A percentile compares a stretch with the other conserved stretches of the same genome.
Evolutionary conservation across 2,888 invertebrate genomes (phyloP).

Genomic region (Catocala sponsa): DNA sequence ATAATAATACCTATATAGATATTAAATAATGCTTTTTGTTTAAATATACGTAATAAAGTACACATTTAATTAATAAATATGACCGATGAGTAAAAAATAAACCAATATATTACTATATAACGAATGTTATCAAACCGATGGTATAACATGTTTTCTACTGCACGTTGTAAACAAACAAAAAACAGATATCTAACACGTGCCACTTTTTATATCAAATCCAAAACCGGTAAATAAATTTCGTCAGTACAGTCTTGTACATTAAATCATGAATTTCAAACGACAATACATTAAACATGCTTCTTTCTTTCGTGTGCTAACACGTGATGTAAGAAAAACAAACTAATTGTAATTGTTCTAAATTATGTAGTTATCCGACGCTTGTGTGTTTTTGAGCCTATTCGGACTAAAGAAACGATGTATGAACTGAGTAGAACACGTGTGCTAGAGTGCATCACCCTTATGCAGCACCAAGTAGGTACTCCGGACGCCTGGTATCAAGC

Average conservation of each 20-base stretch:
- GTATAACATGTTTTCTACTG: constrained; percentile 9
- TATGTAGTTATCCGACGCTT: too few relatives aligned
- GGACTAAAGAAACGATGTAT: constrained; percentile 18
- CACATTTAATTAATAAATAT: too few relatives aligned
- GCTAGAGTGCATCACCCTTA: constrained; percentile 19
- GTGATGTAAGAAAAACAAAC: constrained; percentile 29
- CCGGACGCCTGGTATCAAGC: constrained; percentile 18
- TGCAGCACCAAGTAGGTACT: constrained; percentile 4
- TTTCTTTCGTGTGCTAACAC: constrained; percentile 40
- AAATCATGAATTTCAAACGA: constrained; percentile 42
- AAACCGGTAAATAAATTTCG: constrained; percentile 45
- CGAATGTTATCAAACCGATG: too few relatives aligned
- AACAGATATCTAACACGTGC: constrained; percentile 37
- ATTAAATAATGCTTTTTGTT: too few relatives aligned
- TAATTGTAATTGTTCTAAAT: neutral
- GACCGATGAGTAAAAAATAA: too few relatives aligned
- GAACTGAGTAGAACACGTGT: constrained; percentile 7
- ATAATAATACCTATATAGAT: too few relatives aligned
- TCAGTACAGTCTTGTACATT: constrained; percentile 30
- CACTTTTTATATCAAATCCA: constrained; percentile 36
- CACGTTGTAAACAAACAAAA: constrained; percentile 31
- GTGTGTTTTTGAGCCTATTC: neutral
- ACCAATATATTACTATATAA: too few relatives aligned
- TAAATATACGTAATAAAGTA: too few relatives aligned
- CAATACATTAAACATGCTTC: constrained; percentile 35